Conservation (phyloP, 2,797 vertebrate genomes). For the Eulemur rubriventer region DNA sequence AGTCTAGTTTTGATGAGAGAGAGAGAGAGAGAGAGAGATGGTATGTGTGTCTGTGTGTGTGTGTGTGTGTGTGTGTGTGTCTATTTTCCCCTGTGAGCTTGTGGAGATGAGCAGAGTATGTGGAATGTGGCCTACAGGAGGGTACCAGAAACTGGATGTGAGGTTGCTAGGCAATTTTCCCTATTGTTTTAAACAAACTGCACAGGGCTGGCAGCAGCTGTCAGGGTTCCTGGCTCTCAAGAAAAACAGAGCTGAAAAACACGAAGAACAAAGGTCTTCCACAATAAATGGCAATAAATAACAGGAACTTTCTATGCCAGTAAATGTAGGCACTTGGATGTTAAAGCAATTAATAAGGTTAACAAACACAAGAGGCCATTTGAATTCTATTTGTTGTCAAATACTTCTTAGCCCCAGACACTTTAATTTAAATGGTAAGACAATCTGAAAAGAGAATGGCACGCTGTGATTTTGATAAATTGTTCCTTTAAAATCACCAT, state of each 20-base stretch:
- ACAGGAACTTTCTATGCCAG: conserved; percentile 38
- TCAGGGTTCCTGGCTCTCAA: conserved; percentile 82
- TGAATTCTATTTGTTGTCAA: conserved; percentile 67
- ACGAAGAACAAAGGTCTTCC: conserved; percentile 82
- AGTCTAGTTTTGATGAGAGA: not conserved
- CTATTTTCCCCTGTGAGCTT: conserved; percentile 61
- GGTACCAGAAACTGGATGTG: conserved; percentile 83
- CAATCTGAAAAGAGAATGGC: conserved; percentile 37
- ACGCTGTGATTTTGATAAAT: conserved; percentile 47
- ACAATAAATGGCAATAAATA: conserved; percentile 79
- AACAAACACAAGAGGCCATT: conserved; percentile 69
- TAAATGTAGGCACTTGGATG: conserved; percentile 71
- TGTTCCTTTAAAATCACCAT: conserved; percentile 44
- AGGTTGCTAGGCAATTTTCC: conserved; percentile 84
- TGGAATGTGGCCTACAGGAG: conserved; percentile 83
- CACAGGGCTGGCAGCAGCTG: conserved; percentile 83
- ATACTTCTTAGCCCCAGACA: conserved; percentile 54
- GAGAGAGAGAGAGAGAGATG: not conserved
- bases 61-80: conserved; percentile 49
- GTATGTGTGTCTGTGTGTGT: not conserved
- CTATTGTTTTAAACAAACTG: conserved; percentile 87
- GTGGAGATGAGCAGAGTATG: conserved; percentile 77
- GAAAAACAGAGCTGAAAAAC: conserved; percentile 81
- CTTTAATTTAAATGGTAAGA: conserved; percentile 58
- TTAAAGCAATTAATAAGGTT: conserved; percentile 78